phyloP scores from a whole-genome alignment of 2,113 vertebrate species.

The Drymodes brunneopygia region DNA sequence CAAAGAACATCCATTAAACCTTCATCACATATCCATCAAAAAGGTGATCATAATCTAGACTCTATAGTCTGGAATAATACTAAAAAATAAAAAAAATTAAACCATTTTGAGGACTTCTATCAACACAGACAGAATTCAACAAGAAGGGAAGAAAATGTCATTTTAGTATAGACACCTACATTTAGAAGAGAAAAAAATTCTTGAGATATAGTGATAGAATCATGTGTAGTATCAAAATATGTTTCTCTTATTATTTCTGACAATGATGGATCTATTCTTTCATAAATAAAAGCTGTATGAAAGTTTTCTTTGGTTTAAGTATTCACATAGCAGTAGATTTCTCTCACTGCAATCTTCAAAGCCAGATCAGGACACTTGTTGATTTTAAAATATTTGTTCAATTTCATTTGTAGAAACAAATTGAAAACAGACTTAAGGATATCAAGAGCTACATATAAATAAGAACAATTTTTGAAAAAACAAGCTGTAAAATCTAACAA shows the following conservation, averaged over 20 bases:
- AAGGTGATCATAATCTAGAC: neutral
- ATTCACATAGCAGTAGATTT: neutral
- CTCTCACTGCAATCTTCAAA: neutral
- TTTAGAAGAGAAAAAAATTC: neutral
- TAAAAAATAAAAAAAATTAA: neutral
- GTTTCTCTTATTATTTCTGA: neutral
- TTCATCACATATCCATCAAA: neutral
- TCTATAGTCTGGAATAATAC: neutral
- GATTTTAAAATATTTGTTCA: neutral
- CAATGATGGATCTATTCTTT: neutral
- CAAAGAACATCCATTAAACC: neutral
- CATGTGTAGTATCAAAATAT: neutral
- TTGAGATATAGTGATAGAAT: neutral
- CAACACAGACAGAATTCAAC: neutral
- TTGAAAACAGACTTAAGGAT: neutral
- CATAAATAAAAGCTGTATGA: neutral
- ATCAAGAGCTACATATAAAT: neutral
- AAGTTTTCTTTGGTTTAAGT: neutral
- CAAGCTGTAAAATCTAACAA: neutral
- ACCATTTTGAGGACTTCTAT: neutral
- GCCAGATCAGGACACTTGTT: neutral
- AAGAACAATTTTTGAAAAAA: neutral
- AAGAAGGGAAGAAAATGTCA: neutral
- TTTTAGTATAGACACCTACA: neutral
- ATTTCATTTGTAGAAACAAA: neutral